Percentiles rank a stretch among this genome's conserved stretches.
These are phyloP conservation scores for Leptogaster cylindrica DNA, from an alignment of 2,888 invertebrate species.

Conservation along the genomic window DNA sequence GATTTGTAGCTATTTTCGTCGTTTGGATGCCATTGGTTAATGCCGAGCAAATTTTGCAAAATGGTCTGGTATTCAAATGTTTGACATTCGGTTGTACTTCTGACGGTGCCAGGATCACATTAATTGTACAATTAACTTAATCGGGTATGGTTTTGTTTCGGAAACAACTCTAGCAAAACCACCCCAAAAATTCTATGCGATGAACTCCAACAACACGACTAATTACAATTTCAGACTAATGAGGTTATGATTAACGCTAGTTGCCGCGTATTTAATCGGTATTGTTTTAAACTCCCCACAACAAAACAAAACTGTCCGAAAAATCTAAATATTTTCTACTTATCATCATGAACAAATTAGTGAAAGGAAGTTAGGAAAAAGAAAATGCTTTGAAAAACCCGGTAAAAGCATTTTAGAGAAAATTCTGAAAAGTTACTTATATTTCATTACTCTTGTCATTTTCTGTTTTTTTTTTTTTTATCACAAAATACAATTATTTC, in stretches of 20 bases:
- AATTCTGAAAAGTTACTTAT: too few relatives aligned
- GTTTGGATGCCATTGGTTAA: slow-evolving; percentile 3
- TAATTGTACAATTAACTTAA: slow-evolving; percentile 37
- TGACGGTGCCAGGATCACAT: slow-evolving; percentile 18
- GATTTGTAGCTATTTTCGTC: slow-evolving; percentile 7
- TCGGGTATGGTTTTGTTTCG: slow-evolving; percentile 25
- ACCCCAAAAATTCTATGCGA: background rate
- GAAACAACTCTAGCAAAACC: background rate
- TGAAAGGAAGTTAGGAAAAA: too few relatives aligned
- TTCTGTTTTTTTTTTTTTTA: too few relatives aligned
- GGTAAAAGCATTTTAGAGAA: too few relatives aligned
- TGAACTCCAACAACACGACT: slow-evolving; percentile 9
- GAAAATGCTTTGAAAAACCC: too few relatives aligned
- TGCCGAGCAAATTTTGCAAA: slow-evolving; percentile 16
- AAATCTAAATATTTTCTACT: slow-evolving; percentile 17
- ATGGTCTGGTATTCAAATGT: slow-evolving; percentile 26
- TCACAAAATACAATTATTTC: too few relatives aligned
- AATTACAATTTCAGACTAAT: slow-evolving; percentile 33
- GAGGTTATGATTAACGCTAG: slow-evolving; percentile 35
- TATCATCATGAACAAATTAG: too few relatives aligned
- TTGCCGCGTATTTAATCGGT: slow-evolving; percentile 8
- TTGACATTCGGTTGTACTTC: slow-evolving; percentile 25
- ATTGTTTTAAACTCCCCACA: background rate
- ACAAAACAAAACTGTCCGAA: background rate
- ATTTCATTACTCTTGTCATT: too few relatives aligned